Base-by-base conservation (phyloP, 2,797 vertebrate species). In the Intellagama lesueurii region DNA sequence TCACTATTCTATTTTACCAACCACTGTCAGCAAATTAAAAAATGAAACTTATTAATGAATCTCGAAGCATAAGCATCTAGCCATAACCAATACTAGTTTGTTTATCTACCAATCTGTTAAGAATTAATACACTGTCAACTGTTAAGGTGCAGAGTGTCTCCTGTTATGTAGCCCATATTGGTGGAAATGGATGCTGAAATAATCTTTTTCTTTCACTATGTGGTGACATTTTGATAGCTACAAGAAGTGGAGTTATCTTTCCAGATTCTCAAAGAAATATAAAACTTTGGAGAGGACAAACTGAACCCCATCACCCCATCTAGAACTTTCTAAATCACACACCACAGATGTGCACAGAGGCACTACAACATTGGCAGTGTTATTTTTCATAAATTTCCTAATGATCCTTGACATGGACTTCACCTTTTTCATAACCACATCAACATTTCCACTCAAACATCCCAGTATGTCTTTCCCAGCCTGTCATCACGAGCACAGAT, bases 1-100 rank as follows among this genome's bases (percentile, higher is more conserved):
- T 90, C 76, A 93, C 94, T 94, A 89, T 88, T 66, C 90, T 91
- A 90, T 91, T 92, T 91, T 86, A 89, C 82, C 92, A 95, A 93
- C 92, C 93, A 93, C 83, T 94, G 64, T 94, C 72, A 93, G 3
- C 90, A 72, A 86, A 90, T 87, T 94, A 92, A 86, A 94, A 87
- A 90, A 68, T 72, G n/a, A 91, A 89, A 12, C 81, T 44, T 91
- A 95, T 90, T 89, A 93, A 90, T 82, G 86, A 92, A 89, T 85
- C 83, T 40, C 28, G 70, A 91, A 87, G 66, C 86, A 92, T 73
- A 75, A 79, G 77, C 22, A 69, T 60, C 69, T 86, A 87, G 26
- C 32, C 84, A 88, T 87, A 89, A 35, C 32, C 86, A 90, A 91
- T 91, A 85, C 14, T 88, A 69, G 44, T 81, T 82, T 82, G 86